Evolutionary conservation across 2,797 vertebrate species (phyloP), one percentile per base, ranked within the genome.

Genomic region (Sphenodon punctatus): DNA sequence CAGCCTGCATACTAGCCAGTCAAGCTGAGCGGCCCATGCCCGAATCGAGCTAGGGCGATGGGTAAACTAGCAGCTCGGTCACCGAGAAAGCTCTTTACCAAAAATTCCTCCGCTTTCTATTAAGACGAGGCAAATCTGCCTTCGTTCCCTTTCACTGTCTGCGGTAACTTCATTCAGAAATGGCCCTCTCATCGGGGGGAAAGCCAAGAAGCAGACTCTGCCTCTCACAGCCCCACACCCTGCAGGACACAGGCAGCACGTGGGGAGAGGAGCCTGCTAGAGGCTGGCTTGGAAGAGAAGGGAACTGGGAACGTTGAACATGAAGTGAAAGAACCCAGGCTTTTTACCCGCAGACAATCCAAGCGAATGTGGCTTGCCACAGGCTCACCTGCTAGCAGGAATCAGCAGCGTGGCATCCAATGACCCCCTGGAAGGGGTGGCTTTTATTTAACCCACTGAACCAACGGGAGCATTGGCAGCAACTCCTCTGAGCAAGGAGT

Each of bases 1-100:
- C 0, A 7, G 48, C 41, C 64, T 66, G 38, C 43, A 17, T 1
- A 0, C 53, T 43, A 56, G 38, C 25, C 2, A 38, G 71, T 63
- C 86, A 32, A 60, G 68, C 45, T 0, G 0, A 8, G 46, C 0
- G 0, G 1, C 0, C 4, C 20, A 41, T 0, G 2, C 67, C 7
- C 13, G 27, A 30, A 20, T 43, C 5, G 4, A 19, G 7, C 13
- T 75, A 71, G 36, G 0, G 0, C 51, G 65, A 32, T n/a, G n/a
- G n/a, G n/a, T n/a, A n/a, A n/a, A 43, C 64, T 43, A 68, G 20
- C 16, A 46, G 14, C 41, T 48, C 68, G 55, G 0, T 79, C 74
- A 69, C 27, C 30, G 17, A 4, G 3, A 19, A 17, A 53, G 53
- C 30, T 19, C 51, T 74, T 64, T 75, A 42, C 74, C 11, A 39